Evolutionary conservation across 2,888 invertebrate genomes (phyloP).

Genomic region (Meteorus cinctellus): DNA sequence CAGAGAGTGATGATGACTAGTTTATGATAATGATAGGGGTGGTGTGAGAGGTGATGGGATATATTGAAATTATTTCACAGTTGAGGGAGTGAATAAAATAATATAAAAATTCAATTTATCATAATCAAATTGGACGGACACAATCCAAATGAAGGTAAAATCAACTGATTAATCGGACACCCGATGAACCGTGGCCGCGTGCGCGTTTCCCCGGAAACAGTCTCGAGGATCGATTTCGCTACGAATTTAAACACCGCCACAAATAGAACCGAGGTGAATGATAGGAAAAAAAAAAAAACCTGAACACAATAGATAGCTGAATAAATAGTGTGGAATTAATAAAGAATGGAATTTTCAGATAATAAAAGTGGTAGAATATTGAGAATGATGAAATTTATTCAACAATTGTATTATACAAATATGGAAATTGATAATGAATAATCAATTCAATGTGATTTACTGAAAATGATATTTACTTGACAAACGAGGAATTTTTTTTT

Average conservation of each 20-base stretch:
- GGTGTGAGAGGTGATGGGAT: background rate
- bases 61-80: conserved; percentile 27
- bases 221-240: conserved; percentile 40
- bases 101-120: conserved; percentile 7
- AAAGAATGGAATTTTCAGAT: background rate
- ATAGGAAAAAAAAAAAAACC: background rate
- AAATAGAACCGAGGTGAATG: conserved; percentile 3
- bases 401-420: no score
- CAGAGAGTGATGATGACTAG: background rate
- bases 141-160: conserved; percentile 42
- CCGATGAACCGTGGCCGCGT: conserved; percentile 41
- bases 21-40: background rate
- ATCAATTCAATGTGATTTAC: no score
- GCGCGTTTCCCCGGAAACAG: conserved; percentile 47
- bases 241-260: conserved; percentile 29
- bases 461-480: no score
- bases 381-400: conserved; percentile 4
- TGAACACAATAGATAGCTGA: background rate
- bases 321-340: background rate
- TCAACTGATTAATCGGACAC: conserved; percentile 46
- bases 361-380: background rate
- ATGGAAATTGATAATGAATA: no score
- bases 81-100: conserved; percentile 16
- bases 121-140: conserved; percentile 12
- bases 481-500: no score